phyloP scores from a whole-genome alignment of 92 coral and sea anemone species.

The Blastomussa wellsi region DNA sequence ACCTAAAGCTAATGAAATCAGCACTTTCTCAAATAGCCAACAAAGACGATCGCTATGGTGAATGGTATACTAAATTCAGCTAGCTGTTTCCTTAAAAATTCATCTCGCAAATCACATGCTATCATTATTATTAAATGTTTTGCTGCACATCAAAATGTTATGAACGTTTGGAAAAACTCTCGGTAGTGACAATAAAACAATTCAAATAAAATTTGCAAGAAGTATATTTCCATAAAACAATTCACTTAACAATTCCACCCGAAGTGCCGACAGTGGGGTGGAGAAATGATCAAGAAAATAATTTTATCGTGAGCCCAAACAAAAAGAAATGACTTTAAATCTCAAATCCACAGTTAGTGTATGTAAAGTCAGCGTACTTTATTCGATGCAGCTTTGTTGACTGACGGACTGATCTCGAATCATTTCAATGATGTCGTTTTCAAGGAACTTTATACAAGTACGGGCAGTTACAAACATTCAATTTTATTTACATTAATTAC shows the following conservation, averaged over 20 bases:
- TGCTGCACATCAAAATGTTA: not conserved
- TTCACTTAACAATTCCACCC: conserved; percentile 1
- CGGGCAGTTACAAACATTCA: not conserved
- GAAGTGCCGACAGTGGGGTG: not conserved
- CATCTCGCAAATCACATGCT: not conserved
- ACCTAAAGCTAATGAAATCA: not conserved
- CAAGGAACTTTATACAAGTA: not conserved
- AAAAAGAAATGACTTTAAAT: not conserved
- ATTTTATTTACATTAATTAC: no score
- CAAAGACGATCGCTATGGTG: no score
- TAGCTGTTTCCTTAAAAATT: not conserved
- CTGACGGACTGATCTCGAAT: not conserved
- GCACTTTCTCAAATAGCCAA: not conserved
- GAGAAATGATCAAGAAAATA: not conserved
- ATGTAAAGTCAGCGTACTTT: not conserved
- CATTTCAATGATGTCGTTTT: not conserved
- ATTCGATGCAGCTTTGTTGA: not conserved
- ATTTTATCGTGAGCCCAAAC: not conserved
- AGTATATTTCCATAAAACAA: not conserved
- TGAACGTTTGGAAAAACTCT: not conserved
- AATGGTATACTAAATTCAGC: not conserved
- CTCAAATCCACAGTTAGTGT: not conserved
- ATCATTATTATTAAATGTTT: not conserved
- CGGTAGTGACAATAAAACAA: not conserved
- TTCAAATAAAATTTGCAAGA: not conserved